Evolutionary conservation across 1,140 invertebrate genomes (phyloP), one percentile per base, ranked within the genome.

Genomic region (Trissolcus basalis): DNA sequence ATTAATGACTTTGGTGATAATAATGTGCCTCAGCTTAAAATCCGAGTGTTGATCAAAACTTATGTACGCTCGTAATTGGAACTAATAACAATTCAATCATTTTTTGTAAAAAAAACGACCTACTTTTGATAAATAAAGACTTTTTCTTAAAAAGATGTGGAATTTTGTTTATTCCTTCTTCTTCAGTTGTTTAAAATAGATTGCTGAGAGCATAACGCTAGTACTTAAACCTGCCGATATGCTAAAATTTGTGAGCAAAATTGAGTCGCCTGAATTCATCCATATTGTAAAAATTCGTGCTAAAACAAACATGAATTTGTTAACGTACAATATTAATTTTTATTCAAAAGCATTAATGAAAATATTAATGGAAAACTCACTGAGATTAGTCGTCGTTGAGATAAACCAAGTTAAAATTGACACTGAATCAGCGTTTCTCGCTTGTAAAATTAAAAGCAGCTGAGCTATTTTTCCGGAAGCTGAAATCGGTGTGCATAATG

Each of bases 401-500:
- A 94, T 92, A 39, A 91, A 88, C 93, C 93, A 94, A 15, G 92
- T 93, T 8, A 90, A 82, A 9, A 91, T 80, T 36, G 92, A 93
- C 0, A 93, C 88, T 10, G 91, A 91, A 71, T 92, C 91, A 7
- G 92, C 90, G 82, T 92, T 92, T 78, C 86, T 90, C 1, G 89
- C 88, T 78, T 84, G 87, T 10, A 92, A 51, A 70, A 94, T 93
- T 55, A 91, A 89, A 39, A 90, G 82, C 6, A 94, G 88, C 78
- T 94, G 93, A 13, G 91, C 87, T 5, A 92, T 83, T 89, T 93
- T 94, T 45, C 92, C 92, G 27, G 91, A 92, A 33, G 92, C 91
- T 70, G 92, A 92, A 60, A 94, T 89, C 5, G 92, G 92, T 0
- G 92, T 93, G 75, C 91, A 92, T 8, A 93, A 84, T 1, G 92